phyloP scores from a whole-genome alignment of 2,888 invertebrate genomes.

The Apomyelois bistriatella region DNA sequence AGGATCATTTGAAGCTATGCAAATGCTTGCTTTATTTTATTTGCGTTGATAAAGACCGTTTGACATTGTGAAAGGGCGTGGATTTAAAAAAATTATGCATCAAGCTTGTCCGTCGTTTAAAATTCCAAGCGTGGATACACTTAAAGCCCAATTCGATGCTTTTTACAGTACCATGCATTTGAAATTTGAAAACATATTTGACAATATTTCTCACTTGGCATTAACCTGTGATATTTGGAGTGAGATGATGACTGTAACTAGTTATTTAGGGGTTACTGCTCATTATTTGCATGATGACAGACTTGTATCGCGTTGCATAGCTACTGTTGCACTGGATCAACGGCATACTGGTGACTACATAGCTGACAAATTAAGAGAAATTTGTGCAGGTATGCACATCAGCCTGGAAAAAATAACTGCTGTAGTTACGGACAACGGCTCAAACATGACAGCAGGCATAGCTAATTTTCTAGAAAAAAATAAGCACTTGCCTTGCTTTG shows the following conservation, averaged over 20 bases:
- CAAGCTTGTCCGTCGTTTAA: conserved; percentile 16
- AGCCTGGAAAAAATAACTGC: conserved; percentile 19
- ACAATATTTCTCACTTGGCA: conserved; percentile 14
- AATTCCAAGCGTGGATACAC: conserved; percentile 15
- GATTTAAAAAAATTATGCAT: conserved; percentile 18
- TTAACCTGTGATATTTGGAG: conserved; percentile 19
- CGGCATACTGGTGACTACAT: conserved; percentile 20
- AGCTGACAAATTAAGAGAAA: conserved; percentile 18
- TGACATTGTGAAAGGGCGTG: conserved; percentile 18
- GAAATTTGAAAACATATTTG: conserved; percentile 15
- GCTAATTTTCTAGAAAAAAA: conserved; percentile 28
- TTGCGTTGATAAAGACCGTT: conserved; percentile 18
- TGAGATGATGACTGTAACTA: conserved; percentile 19
- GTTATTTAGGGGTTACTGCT: conserved; percentile 21
- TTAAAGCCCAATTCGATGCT: conserved; percentile 16
- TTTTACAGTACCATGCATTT: conserved; percentile 14
- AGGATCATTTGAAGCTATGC: conserved; percentile 17
- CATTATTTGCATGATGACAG: conserved; percentile 20
- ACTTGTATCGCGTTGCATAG: conserved; percentile 17
- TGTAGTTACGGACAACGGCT: conserved; percentile 24
- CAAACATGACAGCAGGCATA: conserved; percentile 24
- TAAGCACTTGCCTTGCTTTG: conserved; percentile 28
- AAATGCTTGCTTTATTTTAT: conserved; percentile 20
- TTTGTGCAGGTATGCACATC: conserved; percentile 16
- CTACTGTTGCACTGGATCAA: conserved; percentile 20